Evolutionary conservation across 2,888 invertebrate species (phyloP), one percentile per base, ranked within the genome.

Genomic region (Iphiclides podalirius): DNA sequence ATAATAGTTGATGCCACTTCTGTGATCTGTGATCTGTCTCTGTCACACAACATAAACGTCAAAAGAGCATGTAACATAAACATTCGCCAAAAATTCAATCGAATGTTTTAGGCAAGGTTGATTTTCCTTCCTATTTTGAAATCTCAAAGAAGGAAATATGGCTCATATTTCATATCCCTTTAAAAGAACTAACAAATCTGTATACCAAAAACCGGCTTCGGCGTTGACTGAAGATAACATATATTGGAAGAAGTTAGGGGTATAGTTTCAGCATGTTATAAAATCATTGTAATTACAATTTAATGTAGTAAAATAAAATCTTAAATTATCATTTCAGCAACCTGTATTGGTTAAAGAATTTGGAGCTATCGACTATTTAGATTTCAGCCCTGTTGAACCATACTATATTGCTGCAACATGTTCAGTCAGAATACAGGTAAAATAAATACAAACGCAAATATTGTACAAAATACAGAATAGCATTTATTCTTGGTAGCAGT

Each of bases 351-450:
- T 96, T 0, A 98, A 98, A 78, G 98, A 98, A 79, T 96, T 95
- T 79, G 97, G 97, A 14, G 93, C 96, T 0, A 95, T 99, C 46
- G 96, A 97, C 70, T 94, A 95, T 68, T 92, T 98, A 35, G 95
- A 97, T 73, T 96, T 98, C 71, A 95, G 96, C 53, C 96, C 96
- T 0, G 91, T 94, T 7, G 94, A 96, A 67, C 98, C 98, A 0
- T 92, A 96, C 84, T 93, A 95, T 73, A 96, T 98, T 86, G 98
- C 97, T 4, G 95, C 97, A 12, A 97, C 98, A 46, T 96, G 95
- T 72, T 97, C 98, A 0, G 95, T 96, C 0, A 91, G 96, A 71
- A 95, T 98, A 59, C 93, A 92, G 86, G 89, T 89, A 69, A 45
- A 48, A n/a, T 7, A 4, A 26, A 26, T 26, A 34, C 8, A 4